These are phyloP conservation scores for Thereva unica DNA, from an alignment of 2,888 invertebrate genomes.

Conservation along the genomic window DNA sequence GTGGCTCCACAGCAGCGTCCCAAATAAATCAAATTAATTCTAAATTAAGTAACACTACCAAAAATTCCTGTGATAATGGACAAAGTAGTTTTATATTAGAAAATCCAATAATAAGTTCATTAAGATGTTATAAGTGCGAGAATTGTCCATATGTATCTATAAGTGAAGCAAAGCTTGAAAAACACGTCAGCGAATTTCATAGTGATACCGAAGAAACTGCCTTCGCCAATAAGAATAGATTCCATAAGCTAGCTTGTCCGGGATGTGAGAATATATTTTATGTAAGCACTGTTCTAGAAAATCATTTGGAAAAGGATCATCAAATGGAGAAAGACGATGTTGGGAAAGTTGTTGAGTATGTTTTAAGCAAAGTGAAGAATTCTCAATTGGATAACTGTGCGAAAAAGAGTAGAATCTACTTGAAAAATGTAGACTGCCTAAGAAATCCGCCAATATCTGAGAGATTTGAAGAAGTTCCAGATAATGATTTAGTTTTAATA, in stretches of 20 bases:
- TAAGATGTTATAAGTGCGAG: slow-evolving; percentile 48
- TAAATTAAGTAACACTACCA: not conserved
- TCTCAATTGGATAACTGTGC: not conserved
- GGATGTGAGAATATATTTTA: slow-evolving; percentile 70
- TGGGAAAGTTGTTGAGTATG: slow-evolving; percentile 63
- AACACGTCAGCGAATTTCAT: slow-evolving; percentile 43
- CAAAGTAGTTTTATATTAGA: not conserved
- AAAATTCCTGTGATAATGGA: too few relatives aligned
- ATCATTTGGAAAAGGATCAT: slow-evolving; percentile 71
- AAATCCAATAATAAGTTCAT: not conserved
- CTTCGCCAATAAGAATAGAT: slow-evolving; percentile 52
- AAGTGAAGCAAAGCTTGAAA: slow-evolving; percentile 44
- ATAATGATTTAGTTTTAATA: slow-evolving; percentile 16
- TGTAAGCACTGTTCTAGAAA: slow-evolving; percentile 65
- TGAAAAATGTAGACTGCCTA: slow-evolving; percentile 56
- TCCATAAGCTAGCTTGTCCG: slow-evolving; percentile 62
- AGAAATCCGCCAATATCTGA: slow-evolving; percentile 47
- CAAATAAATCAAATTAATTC: not conserved
- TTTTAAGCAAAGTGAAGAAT: slow-evolving; percentile 45
- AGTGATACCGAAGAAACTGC: slow-evolving; percentile 4
- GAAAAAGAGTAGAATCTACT: slow-evolving; percentile 53
- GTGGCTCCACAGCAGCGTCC: not conserved
- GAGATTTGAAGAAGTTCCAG: not conserved
- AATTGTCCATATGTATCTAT: slow-evolving; percentile 53
- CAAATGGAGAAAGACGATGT: slow-evolving; percentile 67